Evolutionary conservation across 2,797 vertebrate species (phyloP).

Genomic region (Characodon lateralis): DNA sequence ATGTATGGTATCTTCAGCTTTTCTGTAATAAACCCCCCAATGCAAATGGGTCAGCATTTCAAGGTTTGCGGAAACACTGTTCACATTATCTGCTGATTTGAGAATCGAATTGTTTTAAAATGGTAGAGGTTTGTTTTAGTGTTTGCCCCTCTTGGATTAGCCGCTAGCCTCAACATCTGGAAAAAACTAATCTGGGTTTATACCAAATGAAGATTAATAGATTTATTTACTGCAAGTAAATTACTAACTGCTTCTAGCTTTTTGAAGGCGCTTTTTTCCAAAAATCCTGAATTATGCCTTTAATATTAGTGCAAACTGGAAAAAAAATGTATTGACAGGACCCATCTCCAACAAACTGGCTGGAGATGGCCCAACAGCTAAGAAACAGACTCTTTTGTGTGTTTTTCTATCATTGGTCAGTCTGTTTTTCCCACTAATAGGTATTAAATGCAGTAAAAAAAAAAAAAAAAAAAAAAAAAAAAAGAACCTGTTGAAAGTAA

Average conservation of each 20-base stretch:
- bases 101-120: background rate
- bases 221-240: background rate
- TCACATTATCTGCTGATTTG: no score
- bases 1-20: background rate
- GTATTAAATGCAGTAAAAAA: constrained; percentile 33
- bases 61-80: background rate
- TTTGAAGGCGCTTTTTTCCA: background rate
- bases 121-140: background rate
- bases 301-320: constrained; percentile 66
- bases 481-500: constrained; percentile 33
- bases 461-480: no score
- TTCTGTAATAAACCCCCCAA: background rate
- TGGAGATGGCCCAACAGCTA: constrained; percentile 12
- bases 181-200: background rate
- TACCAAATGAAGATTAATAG: background rate
- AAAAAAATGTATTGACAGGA: constrained; percentile 44
- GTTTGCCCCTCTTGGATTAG: background rate
- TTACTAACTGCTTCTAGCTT: background rate
- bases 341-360: constrained; percentile 23
- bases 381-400: constrained; percentile 36
- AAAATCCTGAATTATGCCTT: background rate
- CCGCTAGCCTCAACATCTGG: background rate
- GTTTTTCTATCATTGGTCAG: constrained; percentile 32
- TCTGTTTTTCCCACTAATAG: constrained; percentile 39
- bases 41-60: background rate